These are phyloP conservation scores for Argyrosomus japonicus DNA, from an alignment of 2,113 vertebrate species.

Conservation along the genomic window DNA sequence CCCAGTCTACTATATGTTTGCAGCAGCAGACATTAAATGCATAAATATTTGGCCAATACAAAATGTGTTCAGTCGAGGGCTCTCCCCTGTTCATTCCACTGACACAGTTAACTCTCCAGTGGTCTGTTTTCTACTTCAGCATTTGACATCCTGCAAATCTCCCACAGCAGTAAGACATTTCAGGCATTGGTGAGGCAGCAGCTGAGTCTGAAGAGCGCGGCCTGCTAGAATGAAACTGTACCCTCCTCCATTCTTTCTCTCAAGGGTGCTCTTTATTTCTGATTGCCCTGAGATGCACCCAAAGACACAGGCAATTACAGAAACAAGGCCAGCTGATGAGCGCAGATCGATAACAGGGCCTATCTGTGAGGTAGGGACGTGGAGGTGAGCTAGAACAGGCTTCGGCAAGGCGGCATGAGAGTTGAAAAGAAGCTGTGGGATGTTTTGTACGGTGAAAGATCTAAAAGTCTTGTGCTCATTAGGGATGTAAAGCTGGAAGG, in stretches of 20 bases:
- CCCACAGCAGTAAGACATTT: slow-evolving; percentile 47
- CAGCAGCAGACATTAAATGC: slow-evolving; percentile 23
- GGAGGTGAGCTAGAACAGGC: slow-evolving; percentile 23
- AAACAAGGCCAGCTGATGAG: slow-evolving; percentile 56
- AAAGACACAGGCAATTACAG: slow-evolving; percentile 42
- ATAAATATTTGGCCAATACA: neutral
- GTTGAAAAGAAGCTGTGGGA: neutral
- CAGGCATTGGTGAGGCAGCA: slow-evolving; percentile 42
- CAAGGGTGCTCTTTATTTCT: slow-evolving; percentile 52
- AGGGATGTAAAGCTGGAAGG: slow-evolving; percentile 95
- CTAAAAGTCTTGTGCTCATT: slow-evolving; percentile 70
- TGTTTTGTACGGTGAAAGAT: slow-evolving; percentile 3
- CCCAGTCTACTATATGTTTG: neutral
- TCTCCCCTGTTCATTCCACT: slow-evolving; percentile 39
- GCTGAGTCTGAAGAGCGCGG: slow-evolving; percentile 28
- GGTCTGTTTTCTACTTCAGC: slow-evolving; percentile 29
- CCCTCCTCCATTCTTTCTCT: slow-evolving; percentile 32
- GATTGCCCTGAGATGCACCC: slow-evolving; percentile 33
- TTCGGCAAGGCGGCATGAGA: neutral
- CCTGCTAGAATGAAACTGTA: slow-evolving; percentile 1
- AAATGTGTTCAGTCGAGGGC: neutral
- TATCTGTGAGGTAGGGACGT: slow-evolving; percentile 26
- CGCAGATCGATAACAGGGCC: slow-evolving; percentile 44
- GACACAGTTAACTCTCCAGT: slow-evolving; percentile 51
- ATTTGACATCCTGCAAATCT: slow-evolving; percentile 44